Base-by-base conservation (phyloP, 2,797 vertebrate species). In the Microctenopoma lineatum region DNA sequence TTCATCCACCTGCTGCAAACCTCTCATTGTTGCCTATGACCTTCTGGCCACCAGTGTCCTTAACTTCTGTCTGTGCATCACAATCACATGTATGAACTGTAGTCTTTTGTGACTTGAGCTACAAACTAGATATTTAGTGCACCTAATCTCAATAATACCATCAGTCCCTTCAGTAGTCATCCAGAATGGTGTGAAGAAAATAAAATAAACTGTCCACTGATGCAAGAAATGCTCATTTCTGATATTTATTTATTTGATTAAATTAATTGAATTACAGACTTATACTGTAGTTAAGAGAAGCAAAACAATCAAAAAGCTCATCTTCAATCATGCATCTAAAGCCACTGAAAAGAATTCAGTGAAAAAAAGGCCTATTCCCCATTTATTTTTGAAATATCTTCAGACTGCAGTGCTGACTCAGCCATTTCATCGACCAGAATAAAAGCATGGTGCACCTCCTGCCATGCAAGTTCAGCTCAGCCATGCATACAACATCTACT, bases 161-260 rank as follows among this genome's bases (percentile, higher is more conserved):
- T 25, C 27, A 5, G 6, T 29, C 36, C 9, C 61, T 4, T 56
- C 41, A 16, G 32, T 57, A 18, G 38, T 41, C 12, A 1, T 47
- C 18, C 29, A 21, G 18, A 50, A 5, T 48, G 11, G n/a, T 14
- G 32, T 7, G 41, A 14, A 27, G 48, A 51, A 53, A 65, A 21
- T 21, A 21, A 21, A 66, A 80, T 66, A 73, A 79, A 80, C 42
- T 39, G 9, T 66, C 32, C 32, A 29, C 12, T 53, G 21, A 59
- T 15, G 5, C 56, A 69, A 57, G 3, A 55, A 56, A 41, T 38
- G 11, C 32, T 57, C 7, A 47, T 63, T 66, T 45, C 6, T 65
- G 3, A 6, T 34, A n/a, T 34, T 21, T 21, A n/a, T 34, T 21
- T 21, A 21, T 21, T 21, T 21, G 21, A 21, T 21, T 21, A 2